Conservation (phyloP, 2,797 vertebrate genomes). For the Megalops cyprinoides region DNA sequence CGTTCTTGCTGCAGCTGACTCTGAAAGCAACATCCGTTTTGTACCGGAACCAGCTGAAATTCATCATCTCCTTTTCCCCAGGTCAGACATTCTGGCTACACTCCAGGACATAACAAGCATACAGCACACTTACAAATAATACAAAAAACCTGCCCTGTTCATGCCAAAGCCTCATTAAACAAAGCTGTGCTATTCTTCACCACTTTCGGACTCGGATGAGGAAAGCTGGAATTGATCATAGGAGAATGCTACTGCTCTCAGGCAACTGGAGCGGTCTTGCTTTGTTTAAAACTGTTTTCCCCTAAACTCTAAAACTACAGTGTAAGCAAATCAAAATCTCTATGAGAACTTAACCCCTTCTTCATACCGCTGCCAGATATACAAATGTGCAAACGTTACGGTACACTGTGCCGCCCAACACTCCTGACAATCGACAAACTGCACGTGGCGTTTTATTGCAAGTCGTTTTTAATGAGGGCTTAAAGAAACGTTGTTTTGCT, state of each 20-base stretch:
- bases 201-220: neutral
- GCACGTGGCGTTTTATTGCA: neutral
- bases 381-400: neutral
- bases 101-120: neutral
- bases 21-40: neutral
- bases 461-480: too few relatives aligned
- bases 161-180: conserved; percentile 12
- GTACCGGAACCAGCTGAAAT: conserved; percentile 14
- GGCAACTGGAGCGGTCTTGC: conserved; percentile 13
- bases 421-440: conserved; percentile 9
- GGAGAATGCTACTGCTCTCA: neutral
- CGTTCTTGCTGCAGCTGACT: neutral
- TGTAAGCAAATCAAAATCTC: neutral
- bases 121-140: conserved; percentile 19
- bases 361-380: neutral
- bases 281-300: conserved; percentile 13
- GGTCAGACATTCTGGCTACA: neutral
- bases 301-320: neutral
- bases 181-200: neutral
- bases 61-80: neutral
- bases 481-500: too few relatives aligned
- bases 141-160: conserved; percentile 19
- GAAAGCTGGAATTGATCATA: neutral
- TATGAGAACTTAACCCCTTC: neutral
- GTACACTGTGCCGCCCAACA: neutral